Base-by-base conservation (phyloP, 2,888 invertebrate species). In the Achlya flavicornis region DNA sequence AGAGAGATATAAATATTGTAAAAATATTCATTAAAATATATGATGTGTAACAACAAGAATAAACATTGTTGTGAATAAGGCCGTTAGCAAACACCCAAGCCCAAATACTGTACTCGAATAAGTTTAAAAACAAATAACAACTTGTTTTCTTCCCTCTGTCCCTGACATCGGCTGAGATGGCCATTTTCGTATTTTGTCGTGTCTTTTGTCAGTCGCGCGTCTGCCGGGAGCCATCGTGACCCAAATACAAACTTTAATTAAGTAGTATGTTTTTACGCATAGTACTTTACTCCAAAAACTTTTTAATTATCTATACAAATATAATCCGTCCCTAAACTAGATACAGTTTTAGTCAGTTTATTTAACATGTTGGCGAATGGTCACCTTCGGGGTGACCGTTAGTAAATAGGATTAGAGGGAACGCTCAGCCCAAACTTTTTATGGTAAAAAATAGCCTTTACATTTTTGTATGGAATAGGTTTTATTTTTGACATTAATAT, bases 241-340 rank as follows among this genome's bases (percentile, higher is more conserved):
- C 85, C 72, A 81, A 78, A 84, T 87, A 77, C 77, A 77, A 80
- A 81, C 71, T 80, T 71, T 71, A 80, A 78, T 83, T 79, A 75
- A 65, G 58, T 69, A 66, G 67, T 72, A 14, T 43, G 4, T 46
- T 14, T n/a, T 10, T 19, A 60, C 16, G 26, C 26, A 26, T 26
- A 26, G 26, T 43, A 41, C 43, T 60, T 60, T 41, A 19, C 19
- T 26, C 12, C 8, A 60, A 26, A 60, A 26, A 60, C 26, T 60
- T 60, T 60, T 41, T 41, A 41, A 41, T 41, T 41, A 41, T 41
- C 38, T 10, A 38, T 16, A 1, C 38, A 38, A 38, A 38, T 10
- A 38, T 10, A 38, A 38, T 38, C 3, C 38, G 38, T 7, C 38
- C 10, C 7, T 38, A 38, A 38, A 35, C 5, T 35, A 6, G 35